These are phyloP conservation scores for Bufo bufo DNA, from an alignment of 2,113 vertebrate genomes.

Conservation along the genomic window DNA sequence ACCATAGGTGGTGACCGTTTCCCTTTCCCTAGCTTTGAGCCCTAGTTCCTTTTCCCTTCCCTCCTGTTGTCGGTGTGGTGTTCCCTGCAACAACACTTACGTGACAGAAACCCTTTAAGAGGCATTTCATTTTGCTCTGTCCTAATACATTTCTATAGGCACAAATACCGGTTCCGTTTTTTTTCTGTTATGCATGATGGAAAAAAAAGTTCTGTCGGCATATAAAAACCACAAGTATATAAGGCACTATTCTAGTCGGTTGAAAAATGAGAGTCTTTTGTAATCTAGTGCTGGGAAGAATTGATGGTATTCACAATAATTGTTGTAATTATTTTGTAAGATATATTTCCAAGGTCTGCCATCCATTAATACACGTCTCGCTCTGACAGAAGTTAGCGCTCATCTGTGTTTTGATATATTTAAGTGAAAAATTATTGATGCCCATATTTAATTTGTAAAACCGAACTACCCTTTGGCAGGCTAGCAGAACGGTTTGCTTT, in stretches of 20 bases:
- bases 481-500: slow-evolving; percentile 9
- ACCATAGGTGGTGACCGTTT: too few relatives aligned
- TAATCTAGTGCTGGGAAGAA: slow-evolving; percentile 6
- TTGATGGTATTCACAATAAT: slow-evolving; percentile 15
- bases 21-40: too few relatives aligned
- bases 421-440: slow-evolving; percentile 29
- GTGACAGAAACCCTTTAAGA: too few relatives aligned
- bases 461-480: slow-evolving; percentile 18
- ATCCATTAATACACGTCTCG: slow-evolving; percentile 15
- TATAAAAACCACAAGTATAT: background rate
- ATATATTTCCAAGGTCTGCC: slow-evolving; percentile 21
- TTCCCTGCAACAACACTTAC: too few relatives aligned
- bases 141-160: too few relatives aligned
- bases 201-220: too few relatives aligned
- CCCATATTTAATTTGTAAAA: slow-evolving; percentile 36
- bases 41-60: too few relatives aligned
- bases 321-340: slow-evolving; percentile 35
- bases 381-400: slow-evolving; percentile 20
- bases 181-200: too few relatives aligned
- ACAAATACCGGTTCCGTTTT: too few relatives aligned
- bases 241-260: background rate
- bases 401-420: slow-evolving; percentile 43
- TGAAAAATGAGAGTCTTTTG: background rate
- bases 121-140: too few relatives aligned
- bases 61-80: too few relatives aligned